These are phyloP conservation scores for Poeciliopsis occidentalis DNA, from an alignment of 2,113 vertebrate species.

Conservation along the genomic window DNA sequence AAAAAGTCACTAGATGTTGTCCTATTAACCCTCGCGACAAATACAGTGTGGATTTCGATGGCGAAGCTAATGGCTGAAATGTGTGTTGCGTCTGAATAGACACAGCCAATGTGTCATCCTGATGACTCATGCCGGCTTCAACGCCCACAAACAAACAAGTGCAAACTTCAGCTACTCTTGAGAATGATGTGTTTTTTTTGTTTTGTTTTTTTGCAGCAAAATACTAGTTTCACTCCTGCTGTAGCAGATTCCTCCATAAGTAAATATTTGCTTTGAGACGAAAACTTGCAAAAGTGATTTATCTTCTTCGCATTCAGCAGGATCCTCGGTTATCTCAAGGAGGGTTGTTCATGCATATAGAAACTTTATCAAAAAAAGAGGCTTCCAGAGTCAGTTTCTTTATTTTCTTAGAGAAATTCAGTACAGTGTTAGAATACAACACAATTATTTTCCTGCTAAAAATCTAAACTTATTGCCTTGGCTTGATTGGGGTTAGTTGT, in stretches of 20 bases:
- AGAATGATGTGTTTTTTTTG: slow-evolving; percentile 6
- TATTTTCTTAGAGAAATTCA: slow-evolving; percentile 72
- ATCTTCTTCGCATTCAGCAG: not conserved
- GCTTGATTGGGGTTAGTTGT: slow-evolving; percentile 44
- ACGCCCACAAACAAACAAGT: slow-evolving; percentile 53
- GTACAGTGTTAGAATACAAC: slow-evolving; percentile 60
- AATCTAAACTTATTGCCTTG: slow-evolving; percentile 77
- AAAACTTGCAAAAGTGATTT: not conserved
- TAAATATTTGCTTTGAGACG: not conserved
- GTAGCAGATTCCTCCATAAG: not conserved
- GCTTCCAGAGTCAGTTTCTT: slow-evolving; percentile 66
- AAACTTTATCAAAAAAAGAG: not conserved
- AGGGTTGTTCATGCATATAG: too few species aligned
- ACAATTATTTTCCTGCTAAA: slow-evolving; percentile 63
- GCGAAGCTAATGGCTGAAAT: slow-evolving; percentile 11
- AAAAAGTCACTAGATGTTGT: not conserved
- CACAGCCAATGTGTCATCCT: slow-evolving; percentile 41
- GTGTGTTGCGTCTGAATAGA: slow-evolving; percentile 4
- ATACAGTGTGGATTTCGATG: slow-evolving; percentile 5
- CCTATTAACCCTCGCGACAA: not conserved
- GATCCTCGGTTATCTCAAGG: too few species aligned
- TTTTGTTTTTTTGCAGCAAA: slow-evolving; percentile 15
- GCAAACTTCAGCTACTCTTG: slow-evolving; percentile 13
- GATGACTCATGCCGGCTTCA: slow-evolving; percentile 54
- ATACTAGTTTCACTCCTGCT: not conserved